These are phyloP conservation scores for Pseudomyrmex cubaensis DNA, from an alignment of 1,140 invertebrate genomes.

Conservation along the genomic window DNA sequence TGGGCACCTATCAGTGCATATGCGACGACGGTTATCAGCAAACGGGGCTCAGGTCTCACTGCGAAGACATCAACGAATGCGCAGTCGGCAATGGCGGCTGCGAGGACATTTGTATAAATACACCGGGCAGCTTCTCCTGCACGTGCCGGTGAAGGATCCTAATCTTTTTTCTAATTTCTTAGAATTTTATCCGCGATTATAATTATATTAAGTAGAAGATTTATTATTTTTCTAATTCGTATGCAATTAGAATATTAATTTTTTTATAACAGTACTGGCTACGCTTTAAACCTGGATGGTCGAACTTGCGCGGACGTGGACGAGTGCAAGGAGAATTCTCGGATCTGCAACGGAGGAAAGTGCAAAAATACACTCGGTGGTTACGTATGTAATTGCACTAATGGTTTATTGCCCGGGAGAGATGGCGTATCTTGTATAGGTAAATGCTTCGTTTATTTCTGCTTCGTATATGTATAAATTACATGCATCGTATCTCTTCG, in stretches of 20 bases:
- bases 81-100: conserved; percentile 87
- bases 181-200: too few relatives aligned
- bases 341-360: conserved; percentile 93
- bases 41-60: conserved; percentile 87
- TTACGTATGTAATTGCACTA: conserved; percentile 91
- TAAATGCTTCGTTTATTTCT: conserved; percentile 70
- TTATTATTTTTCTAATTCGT: conserved; percentile 8
- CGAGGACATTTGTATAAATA: conserved; percentile 88
- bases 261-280: conserved; percentile 86
- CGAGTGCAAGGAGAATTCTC: conserved; percentile 91
- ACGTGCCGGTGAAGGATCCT: conserved; percentile 82
- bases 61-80: conserved; percentile 90
- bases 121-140: conserved; percentile 86
- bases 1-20: conserved; percentile 94
- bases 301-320: conserved; percentile 89
- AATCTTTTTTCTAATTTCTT: background rate
- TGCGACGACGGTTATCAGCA: conserved; percentile 93
- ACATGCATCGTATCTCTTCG: background rate
- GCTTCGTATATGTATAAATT: background rate
- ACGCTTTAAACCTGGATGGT: conserved; percentile 88
- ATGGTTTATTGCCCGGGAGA: conserved; percentile 89
- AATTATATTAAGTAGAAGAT: too few relatives aligned
- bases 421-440: conserved; percentile 90
- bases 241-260: background rate
- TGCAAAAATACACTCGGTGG: conserved; percentile 92